Percentiles rank a stretch among this genome's conserved stretches.
Conservation (phyloP, 2,888 invertebrate species). For the Apotomis turbidana region DNA sequence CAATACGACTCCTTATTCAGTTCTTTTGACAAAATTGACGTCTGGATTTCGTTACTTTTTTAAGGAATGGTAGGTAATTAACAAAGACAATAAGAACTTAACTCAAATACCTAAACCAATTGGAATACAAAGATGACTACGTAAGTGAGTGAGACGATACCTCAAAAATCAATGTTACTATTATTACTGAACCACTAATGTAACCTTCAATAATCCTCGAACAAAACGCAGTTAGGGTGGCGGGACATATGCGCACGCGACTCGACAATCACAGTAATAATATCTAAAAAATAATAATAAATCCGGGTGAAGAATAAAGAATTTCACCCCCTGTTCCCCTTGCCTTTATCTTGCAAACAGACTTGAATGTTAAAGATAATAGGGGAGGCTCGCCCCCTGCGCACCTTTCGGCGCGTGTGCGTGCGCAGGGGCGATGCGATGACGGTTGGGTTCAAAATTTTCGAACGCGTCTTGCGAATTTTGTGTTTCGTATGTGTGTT, state of each 20-base stretch:
- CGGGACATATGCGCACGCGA: slow-evolving; percentile 82
- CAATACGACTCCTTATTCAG: not conserved
- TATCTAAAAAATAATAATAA: slow-evolving; percentile 84
- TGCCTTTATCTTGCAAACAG: slow-evolving; percentile 84
- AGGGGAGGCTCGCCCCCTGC: slow-evolving; percentile 76
- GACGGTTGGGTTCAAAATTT: slow-evolving; percentile 78
- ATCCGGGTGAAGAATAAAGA: slow-evolving; percentile 83
- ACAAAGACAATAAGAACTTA: no score
- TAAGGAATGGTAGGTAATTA: not conserved
- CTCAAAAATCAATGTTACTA: slow-evolving; percentile 51
- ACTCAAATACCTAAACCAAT: no score
- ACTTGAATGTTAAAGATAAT: slow-evolving; percentile 82
- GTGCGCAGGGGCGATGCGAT: slow-evolving; percentile 59
- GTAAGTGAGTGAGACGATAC: not conserved
- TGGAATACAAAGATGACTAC: not conserved
- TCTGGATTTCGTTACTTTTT: not conserved
- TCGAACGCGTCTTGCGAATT: slow-evolving; percentile 54
- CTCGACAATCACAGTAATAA: slow-evolving; percentile 73
- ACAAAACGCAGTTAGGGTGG: slow-evolving; percentile 74
- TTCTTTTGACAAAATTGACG: not conserved
- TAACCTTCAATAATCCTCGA: slow-evolving; percentile 74
- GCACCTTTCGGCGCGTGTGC: slow-evolving; percentile 75
- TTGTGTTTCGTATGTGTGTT: slow-evolving; percentile 23
- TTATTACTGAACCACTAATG: slow-evolving; percentile 65
- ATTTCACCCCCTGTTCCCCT: slow-evolving; percentile 81